Percentiles rank a stretch among this genome's conserved stretches.
These are phyloP conservation scores for Cephalotes varians DNA, from an alignment of 2,888 invertebrate genomes.

Conservation along the genomic window DNA sequence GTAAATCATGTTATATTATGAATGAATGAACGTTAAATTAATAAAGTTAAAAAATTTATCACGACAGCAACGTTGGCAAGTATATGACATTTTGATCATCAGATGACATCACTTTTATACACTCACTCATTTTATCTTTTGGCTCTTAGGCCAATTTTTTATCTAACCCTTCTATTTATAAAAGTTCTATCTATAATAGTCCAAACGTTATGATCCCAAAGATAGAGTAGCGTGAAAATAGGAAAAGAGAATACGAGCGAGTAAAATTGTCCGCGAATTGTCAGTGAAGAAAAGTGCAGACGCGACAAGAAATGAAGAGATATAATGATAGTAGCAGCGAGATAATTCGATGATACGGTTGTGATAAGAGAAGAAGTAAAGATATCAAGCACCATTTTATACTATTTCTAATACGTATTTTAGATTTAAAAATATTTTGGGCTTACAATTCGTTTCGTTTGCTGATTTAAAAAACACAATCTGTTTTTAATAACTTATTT, in stretches of 20 bases:
- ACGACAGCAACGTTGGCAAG: background rate
- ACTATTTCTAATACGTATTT: background rate
- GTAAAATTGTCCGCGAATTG: background rate
- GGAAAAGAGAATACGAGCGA: background rate
- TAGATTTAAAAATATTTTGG: background rate
- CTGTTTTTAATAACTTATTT: background rate
- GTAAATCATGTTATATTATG: too few relatives aligned
- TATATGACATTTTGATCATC: background rate
- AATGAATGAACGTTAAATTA: background rate
- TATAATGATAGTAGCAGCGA: conserved; percentile 7
- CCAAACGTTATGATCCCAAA: background rate
- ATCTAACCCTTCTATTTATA: conserved; percentile 33
- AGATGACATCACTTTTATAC: conserved; percentile 20
- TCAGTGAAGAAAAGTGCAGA: background rate
- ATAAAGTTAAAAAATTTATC: background rate
- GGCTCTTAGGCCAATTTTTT: conserved; percentile 35
- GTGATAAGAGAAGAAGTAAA: conserved; percentile 2
- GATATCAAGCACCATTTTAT: background rate
- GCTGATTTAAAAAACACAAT: background rate
- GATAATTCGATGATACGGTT: conserved; percentile 9
- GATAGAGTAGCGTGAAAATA: background rate
- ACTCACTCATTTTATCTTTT: conserved; percentile 19
- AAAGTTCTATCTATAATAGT: conserved; percentile 19
- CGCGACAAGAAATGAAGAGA: background rate
- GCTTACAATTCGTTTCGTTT: background rate